phyloP scores from a whole-genome alignment of 1,140 invertebrate genomes.

The Thrips palmi region DNA sequence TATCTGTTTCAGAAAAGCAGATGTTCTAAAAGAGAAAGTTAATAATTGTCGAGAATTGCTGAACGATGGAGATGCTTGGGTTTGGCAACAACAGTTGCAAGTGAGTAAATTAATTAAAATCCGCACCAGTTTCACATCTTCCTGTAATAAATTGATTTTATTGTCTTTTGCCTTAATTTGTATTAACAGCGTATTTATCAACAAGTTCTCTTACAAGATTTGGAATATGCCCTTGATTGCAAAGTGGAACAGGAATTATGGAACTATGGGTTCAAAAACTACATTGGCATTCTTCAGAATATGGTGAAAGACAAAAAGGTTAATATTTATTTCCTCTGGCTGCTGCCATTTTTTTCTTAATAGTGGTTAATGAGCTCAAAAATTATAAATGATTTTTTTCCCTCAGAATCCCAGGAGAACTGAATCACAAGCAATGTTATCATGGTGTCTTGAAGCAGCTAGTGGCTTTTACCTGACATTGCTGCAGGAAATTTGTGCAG shows the following conservation, averaged over 20 bases:
- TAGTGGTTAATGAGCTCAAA: constrained; percentile 6
- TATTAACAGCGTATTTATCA: constrained; percentile 49
- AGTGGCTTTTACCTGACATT: constrained; percentile 70
- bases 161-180: constrained; percentile 8
- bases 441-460: constrained; percentile 60
- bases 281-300: constrained; percentile 57
- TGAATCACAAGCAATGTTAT: constrained; percentile 53
- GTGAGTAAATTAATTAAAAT: constrained; percentile 15
- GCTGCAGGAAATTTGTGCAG: constrained; percentile 61
- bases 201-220: constrained; percentile 55
- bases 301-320: constrained; percentile 61
- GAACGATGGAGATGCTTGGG: constrained; percentile 38
- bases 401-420: constrained; percentile 44
- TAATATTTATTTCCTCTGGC: constrained; percentile 7
- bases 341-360: neutral
- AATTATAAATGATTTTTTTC: constrained; percentile 11
- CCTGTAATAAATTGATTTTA: neutral
- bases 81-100: constrained; percentile 41
- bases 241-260: constrained; percentile 80
- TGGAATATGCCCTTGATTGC: constrained; percentile 74
- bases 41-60: constrained; percentile 27
- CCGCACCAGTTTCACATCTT: neutral
- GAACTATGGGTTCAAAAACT: constrained; percentile 77
- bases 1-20: constrained; percentile 37
- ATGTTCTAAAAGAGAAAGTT: constrained; percentile 46